These are phyloP conservation scores for Aphaenogaster rudis DNA, from an alignment of 1,140 invertebrate species.

Conservation along the genomic window DNA sequence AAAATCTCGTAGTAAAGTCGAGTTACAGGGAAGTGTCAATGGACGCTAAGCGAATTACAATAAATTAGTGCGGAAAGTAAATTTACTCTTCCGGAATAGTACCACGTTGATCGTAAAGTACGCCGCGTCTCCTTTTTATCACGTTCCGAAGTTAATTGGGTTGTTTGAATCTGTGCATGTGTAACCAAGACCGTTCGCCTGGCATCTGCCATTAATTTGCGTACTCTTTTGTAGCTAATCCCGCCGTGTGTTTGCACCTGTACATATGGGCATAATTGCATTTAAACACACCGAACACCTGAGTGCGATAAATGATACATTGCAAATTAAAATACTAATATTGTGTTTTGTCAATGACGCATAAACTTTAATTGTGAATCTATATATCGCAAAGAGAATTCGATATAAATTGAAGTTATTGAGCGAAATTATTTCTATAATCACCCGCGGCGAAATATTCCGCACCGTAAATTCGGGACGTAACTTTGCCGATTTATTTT, in stretches of 20 bases:
- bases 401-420: not conserved
- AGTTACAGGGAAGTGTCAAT: not conserved
- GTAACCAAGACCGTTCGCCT: not conserved
- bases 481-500: constrained; percentile 39
- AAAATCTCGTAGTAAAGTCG: not conserved
- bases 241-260: constrained; percentile 5
- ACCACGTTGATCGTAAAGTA: constrained; percentile 11
- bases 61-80: constrained; percentile 39
- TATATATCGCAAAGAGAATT: not conserved
- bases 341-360: not conserved
- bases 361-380: constrained; percentile 29
- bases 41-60: constrained; percentile 43
- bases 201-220: constrained; percentile 26
- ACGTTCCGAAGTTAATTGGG: constrained; percentile 44
- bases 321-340: constrained; percentile 26
- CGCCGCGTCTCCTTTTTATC: constrained; percentile 26
- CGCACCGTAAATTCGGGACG: constrained; percentile 7
- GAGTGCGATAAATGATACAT: not conserved
- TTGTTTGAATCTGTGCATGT: constrained; percentile 29
- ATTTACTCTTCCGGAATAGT: constrained; percentile 21
- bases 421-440: constrained; percentile 29
- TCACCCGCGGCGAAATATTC: constrained; percentile 12
- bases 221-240: constrained; percentile 42
- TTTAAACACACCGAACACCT: not conserved
- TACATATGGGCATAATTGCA: not conserved